Conservation (phyloP, 2,113 vertebrate genomes). For the Odobenus rosmarus region DNA sequence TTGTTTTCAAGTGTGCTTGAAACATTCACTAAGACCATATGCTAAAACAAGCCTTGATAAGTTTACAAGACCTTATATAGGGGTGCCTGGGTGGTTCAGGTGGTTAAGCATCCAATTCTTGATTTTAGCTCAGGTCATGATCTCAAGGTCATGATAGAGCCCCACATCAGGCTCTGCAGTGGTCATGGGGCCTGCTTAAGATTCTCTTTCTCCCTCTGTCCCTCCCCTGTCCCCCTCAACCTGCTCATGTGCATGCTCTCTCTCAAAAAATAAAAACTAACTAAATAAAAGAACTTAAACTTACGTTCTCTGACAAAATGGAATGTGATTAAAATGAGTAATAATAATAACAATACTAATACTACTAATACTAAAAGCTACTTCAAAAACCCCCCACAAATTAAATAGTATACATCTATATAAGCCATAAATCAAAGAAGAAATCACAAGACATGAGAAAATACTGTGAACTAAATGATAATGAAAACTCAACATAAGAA, state of each 20-base stretch:
- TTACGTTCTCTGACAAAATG: not conserved
- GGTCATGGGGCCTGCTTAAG: not conserved
- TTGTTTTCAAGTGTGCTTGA: not conserved
- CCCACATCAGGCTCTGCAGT: not conserved
- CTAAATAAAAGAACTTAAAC: not conserved
- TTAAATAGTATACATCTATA: not conserved
- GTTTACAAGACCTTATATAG: not conserved
- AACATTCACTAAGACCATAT: not conserved
- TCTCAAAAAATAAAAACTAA: not conserved
- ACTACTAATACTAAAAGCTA: not conserved
- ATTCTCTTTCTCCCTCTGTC: not conserved
- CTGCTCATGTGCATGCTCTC: not conserved
- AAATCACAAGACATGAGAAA: not conserved
- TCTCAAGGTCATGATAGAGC: not conserved
- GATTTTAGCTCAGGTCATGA: not conserved
- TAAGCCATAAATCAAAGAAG: not conserved
- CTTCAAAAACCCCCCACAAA: not conserved
- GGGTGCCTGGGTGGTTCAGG: not conserved
- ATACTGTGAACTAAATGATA: not conserved
- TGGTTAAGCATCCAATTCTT: no score
- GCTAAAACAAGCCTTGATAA: slow-evolving; percentile 13
- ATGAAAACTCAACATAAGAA: not conserved
- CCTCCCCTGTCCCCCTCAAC: not conserved
- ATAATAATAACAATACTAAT: not conserved
- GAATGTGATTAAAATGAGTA: not conserved